phyloP scores from a whole-genome alignment of 2,797 vertebrate genomes.

The Enteromius paludinosus region DNA sequence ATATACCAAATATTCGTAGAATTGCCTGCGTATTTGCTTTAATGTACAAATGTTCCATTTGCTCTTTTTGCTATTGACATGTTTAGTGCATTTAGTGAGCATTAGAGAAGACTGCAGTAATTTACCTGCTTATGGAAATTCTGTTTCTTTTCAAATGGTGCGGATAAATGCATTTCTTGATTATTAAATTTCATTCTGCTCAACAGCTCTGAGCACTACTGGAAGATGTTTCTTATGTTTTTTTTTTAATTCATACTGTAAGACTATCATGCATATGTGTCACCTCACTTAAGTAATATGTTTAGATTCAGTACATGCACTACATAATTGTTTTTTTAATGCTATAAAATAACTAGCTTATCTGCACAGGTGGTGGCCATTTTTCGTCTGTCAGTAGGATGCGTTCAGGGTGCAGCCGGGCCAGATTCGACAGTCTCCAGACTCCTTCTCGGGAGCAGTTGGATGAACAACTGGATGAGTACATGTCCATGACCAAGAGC shows the following conservation, averaged over 20 bases:
- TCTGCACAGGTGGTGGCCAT: background rate
- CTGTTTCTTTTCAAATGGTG: background rate
- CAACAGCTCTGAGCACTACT: background rate
- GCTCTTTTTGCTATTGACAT: background rate
- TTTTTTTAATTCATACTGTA: background rate
- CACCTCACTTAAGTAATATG: background rate
- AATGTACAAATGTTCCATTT: background rate
- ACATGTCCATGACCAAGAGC: slow-evolving; percentile 88
- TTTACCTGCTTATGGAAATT: slow-evolving; percentile 2
- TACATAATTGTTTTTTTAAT: background rate
- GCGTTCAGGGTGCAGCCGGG: slow-evolving; percentile 58
- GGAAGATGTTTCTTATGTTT: background rate
- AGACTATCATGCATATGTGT: background rate
- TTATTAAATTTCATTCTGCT: background rate
- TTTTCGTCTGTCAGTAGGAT: slow-evolving; percentile 4
- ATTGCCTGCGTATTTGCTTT: background rate
- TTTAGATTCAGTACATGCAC: background rate
- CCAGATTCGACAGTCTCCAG: slow-evolving; percentile 70
- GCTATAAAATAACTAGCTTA: background rate
- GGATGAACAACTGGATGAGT: slow-evolving; percentile 86
- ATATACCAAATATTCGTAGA: background rate
- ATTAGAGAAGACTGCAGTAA: background rate
- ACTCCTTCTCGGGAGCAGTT: slow-evolving; percentile 82
- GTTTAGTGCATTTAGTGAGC: background rate
- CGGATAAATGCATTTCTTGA: background rate